Base-by-base conservation (phyloP, 2,797 vertebrate species). In the Chloroceryle inda region DNA sequence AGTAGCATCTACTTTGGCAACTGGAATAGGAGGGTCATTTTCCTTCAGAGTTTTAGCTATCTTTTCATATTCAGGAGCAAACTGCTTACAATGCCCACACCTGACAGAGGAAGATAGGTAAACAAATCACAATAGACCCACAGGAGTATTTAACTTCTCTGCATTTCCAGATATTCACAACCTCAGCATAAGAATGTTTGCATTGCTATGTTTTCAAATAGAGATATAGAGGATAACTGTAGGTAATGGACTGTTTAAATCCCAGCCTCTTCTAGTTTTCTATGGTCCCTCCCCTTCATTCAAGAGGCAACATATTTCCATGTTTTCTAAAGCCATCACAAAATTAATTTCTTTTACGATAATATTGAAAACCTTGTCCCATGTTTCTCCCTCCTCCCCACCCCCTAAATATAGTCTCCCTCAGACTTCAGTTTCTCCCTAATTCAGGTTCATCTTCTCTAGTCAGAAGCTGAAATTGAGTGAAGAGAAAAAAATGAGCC, bases 81-180 rank as follows among this genome's bases (percentile, higher is more conserved):
- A 99, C 97, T 99, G 98, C 95, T 99, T 99, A 95, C 99, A 99
- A 67, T 99, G 99, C 52, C 99, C 99, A 21, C 99, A 99, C 99
- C 99, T 99, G 69, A 33, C 56, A 69, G 58, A 86, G 4, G 16
- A 88, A 53, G 29, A 71, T 24, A 86, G 18, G 19, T 1, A 35
- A 0, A 3, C 22, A 44, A 89, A 63, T 10, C 49, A 69, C 0
- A 0, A 24, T 17, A 75, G 42, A 55, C 35, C 33, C 2, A 2
- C 29, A 73, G 23, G 26, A 1, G 5, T 24, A 11, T 79, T 75
- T 59, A 72, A 62, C 33, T 68, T 21, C 14, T 77, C 66, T 49
- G 50, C 27, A 47, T 55, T 85, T 72, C 82, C 62, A 85, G n/a
- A 33, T 4, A 13, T 38, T 75, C 50, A 72, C 45, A 66, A n/a